These are phyloP conservation scores for Camelus dromedarius DNA, from an alignment of 2,113 vertebrate species.

Conservation along the genomic window DNA sequence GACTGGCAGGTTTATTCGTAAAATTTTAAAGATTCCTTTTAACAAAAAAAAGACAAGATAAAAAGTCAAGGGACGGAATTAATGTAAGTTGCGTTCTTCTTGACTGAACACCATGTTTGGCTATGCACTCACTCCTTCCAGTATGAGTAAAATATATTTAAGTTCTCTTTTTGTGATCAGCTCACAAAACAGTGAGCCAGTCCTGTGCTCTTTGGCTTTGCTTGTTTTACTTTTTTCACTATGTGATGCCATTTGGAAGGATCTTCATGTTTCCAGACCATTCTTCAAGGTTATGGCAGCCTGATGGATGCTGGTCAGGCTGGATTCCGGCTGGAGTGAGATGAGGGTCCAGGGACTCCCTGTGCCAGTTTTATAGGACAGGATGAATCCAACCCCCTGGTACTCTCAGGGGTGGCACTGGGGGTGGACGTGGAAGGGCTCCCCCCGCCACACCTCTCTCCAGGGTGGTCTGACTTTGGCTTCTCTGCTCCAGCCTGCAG, in stretches of 20 bases:
- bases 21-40: background rate
- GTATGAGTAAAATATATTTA: conserved; percentile 18
- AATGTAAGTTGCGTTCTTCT: background rate
- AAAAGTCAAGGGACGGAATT: background rate
- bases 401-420: background rate
- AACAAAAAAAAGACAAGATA: background rate
- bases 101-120: background rate
- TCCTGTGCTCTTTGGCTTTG: background rate
- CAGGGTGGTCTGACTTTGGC: background rate
- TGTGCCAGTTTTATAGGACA: conserved; percentile 9
- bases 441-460: background rate
- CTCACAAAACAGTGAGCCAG: background rate
- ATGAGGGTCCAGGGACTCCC: background rate
- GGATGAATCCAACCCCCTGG: background rate
- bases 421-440: background rate
- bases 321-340: background rate
- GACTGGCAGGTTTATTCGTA: background rate
- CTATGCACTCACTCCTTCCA: background rate
- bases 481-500: background rate
- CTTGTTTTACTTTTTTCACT: background rate
- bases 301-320: background rate
- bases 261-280: background rate
- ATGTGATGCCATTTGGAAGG: background rate
- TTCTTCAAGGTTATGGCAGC: conserved; percentile 24
- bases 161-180: background rate